Conservation (phyloP, 1,140 invertebrate species). For the Monomorium pharaonis region DNA sequence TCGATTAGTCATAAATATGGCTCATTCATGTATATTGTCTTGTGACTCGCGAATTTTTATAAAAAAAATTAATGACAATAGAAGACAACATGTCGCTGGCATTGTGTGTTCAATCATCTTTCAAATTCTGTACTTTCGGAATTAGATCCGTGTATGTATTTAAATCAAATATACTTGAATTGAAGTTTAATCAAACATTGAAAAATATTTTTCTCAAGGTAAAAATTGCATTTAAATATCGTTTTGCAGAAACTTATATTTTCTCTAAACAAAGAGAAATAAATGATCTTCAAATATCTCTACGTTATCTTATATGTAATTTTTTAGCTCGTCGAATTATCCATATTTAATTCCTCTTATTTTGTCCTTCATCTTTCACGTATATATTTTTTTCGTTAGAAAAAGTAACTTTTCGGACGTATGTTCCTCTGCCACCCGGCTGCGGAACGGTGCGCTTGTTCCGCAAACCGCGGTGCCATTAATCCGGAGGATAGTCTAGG, state of each 20-base stretch:
- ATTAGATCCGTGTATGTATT: too few relatives aligned
- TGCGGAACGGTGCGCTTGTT: background rate
- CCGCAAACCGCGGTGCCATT: background rate
- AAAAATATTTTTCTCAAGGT: background rate
- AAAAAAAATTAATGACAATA: too few relatives aligned
- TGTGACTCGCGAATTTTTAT: too few relatives aligned
- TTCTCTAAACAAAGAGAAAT: background rate
- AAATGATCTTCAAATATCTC: background rate
- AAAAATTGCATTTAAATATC: background rate
- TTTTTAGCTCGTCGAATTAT: background rate
- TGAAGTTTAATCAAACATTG: too few relatives aligned
- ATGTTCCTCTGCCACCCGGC: background rate
- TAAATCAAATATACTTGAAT: too few relatives aligned
- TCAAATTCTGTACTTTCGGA: too few relatives aligned
- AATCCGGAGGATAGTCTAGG: constrained; percentile 33
- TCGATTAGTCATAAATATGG: too few relatives aligned
- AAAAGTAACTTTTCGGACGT: background rate
- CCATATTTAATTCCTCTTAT: background rate
- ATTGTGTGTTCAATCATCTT: too few relatives aligned
- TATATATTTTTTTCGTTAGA: background rate
- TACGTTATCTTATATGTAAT: background rate
- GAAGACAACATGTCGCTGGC: too few relatives aligned
- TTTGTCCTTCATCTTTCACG: background rate
- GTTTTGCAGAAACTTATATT: background rate
- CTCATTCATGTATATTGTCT: too few relatives aligned